These are phyloP conservation scores for Oncorhynchus mykiss DNA, from an alignment of 2,113 vertebrate genomes.

Conservation along the genomic window DNA sequence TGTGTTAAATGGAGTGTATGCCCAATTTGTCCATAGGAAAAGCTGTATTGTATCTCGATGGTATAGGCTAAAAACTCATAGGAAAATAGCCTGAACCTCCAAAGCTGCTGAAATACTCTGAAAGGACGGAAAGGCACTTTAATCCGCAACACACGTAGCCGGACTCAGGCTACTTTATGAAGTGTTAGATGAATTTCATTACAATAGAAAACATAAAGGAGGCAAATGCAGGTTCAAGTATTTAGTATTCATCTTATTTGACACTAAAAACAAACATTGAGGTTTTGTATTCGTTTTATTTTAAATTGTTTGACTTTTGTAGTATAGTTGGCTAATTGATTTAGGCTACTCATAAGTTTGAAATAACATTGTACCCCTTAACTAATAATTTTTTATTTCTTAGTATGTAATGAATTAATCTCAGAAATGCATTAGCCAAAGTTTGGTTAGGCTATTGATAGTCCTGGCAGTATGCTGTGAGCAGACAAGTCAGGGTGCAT, in stretches of 20 bases:
- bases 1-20: not conserved
- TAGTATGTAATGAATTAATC: too few relatives aligned
- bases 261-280: not conserved
- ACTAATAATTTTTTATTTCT: not conserved
- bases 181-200: constrained; percentile 12
- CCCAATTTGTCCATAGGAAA: not conserved
- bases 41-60: not conserved
- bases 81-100: not conserved
- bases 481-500: constrained; percentile 84
- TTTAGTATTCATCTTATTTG: not conserved
- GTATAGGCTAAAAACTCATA: not conserved
- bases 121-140: not conserved
- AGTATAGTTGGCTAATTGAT: not conserved
- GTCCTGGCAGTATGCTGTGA: not conserved
- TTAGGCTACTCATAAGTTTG: not conserved
- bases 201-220: not conserved
- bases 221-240: not conserved
- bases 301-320: not conserved
- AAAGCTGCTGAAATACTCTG: not conserved
- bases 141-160: not conserved
- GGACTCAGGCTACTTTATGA: not conserved
- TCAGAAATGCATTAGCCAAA: not conserved
- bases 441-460: not conserved
- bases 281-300: not conserved
- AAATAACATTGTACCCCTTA: not conserved